A percentile compares a stretch with the other conserved stretches of the same genome.
phyloP scores from a whole-genome alignment of 1,140 invertebrate genomes.

The Eubasilissa regina region DNA sequence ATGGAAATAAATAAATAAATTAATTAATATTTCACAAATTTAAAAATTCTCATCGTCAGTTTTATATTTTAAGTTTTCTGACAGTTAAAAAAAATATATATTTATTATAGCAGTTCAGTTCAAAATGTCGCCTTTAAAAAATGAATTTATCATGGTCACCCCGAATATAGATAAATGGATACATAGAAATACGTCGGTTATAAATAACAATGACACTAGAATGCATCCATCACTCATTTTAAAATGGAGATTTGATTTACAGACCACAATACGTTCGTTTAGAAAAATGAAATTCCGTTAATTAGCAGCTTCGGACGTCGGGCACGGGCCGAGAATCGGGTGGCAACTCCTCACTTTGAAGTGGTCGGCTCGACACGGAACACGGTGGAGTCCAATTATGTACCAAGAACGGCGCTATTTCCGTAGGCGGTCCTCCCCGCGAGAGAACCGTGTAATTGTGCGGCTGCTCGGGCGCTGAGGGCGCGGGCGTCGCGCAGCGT shows the following conservation, averaged over 20 bases:
- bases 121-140: too few species aligned
- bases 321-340: conserved; percentile 6
- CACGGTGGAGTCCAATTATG: conserved; percentile 41
- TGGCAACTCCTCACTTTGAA: conserved; percentile 23
- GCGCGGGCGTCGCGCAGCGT: conserved; percentile 17
- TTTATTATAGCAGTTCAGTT: too few species aligned
- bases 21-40: too few species aligned
- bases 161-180: too few species aligned
- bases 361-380: conserved; percentile 3
- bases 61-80: too few species aligned
- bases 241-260: not conserved
- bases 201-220: too few species aligned
- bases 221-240: not conserved
- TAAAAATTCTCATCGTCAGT: too few species aligned
- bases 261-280: too few species aligned
- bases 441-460: conserved; percentile 26
- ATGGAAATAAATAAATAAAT: too few species aligned
- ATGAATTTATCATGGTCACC: too few species aligned
- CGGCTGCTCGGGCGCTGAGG: conserved; percentile 25
- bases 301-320: conserved; percentile 24
- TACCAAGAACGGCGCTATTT: conserved; percentile 28
- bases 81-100: too few species aligned
- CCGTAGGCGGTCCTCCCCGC: conserved; percentile 40
- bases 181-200: too few species aligned
- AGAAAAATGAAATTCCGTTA: conserved; percentile 32